Evolutionary conservation across 2,113 vertebrate genomes (phyloP).

Genomic region (Corynorhinus townsendii): DNA sequence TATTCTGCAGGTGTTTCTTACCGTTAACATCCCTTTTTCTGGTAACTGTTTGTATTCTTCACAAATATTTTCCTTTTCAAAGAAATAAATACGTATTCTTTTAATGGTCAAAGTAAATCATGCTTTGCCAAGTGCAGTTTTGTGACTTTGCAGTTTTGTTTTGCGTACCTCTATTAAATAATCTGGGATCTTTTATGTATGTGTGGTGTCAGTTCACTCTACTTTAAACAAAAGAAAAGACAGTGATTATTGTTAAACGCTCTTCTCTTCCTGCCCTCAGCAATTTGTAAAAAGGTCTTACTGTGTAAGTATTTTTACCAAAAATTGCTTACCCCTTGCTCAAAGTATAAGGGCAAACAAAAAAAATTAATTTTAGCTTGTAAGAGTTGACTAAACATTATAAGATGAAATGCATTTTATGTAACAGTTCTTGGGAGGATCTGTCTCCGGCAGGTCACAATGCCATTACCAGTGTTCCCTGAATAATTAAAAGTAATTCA

Average conservation of each 20-base stretch:
- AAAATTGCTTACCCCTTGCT: background rate
- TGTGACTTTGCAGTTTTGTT: slow-evolving; percentile 9
- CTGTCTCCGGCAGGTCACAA: background rate
- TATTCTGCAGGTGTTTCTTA: background rate
- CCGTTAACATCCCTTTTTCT: background rate
- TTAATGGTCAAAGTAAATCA: slow-evolving; percentile 8
- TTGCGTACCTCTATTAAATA: slow-evolving; percentile 40
- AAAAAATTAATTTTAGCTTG: slow-evolving; percentile 23
- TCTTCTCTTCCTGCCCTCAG: background rate
- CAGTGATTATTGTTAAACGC: slow-evolving; percentile 2
- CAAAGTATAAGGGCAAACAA: slow-evolving; percentile 2
- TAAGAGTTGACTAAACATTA: slow-evolving; percentile 21
- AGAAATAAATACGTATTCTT: background rate
- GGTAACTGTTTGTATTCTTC: background rate
- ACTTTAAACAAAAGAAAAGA: slow-evolving; percentile 57
- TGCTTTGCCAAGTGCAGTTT: background rate
- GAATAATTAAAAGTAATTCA: background rate
- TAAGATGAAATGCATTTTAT: background rate
- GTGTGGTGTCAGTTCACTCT: slow-evolving; percentile 18
- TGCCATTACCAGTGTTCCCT: background rate
- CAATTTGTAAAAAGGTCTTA: slow-evolving; percentile 25
- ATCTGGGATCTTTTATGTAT: slow-evolving; percentile 3
- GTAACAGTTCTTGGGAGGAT: background rate
- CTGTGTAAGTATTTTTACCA: slow-evolving; percentile 37
- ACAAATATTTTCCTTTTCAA: slow-evolving; percentile 20